Conservation (phyloP, 2,113 vertebrate species). For the Scophthalmus maximus region DNA sequence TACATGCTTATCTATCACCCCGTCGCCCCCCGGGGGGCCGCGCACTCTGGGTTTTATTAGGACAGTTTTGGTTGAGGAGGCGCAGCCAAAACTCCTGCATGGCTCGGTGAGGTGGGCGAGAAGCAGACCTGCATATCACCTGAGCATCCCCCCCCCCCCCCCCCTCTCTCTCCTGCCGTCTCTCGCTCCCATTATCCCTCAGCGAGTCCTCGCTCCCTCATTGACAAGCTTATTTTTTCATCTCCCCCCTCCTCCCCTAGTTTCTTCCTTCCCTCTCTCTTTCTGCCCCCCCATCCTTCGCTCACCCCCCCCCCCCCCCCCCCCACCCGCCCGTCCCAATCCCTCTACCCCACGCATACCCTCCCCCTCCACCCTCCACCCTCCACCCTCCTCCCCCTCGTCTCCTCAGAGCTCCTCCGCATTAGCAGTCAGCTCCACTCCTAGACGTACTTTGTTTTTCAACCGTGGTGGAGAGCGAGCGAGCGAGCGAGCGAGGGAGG, state of each 20-base stretch:
- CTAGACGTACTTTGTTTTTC: constrained; percentile 81
- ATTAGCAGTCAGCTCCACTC: constrained; percentile 83
- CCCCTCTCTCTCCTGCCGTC: constrained; percentile 7
- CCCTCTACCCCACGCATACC: constrained; percentile 23
- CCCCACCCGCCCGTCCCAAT: constrained; percentile 38
- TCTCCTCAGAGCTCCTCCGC: constrained; percentile 72
- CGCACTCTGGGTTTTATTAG: constrained; percentile 64
- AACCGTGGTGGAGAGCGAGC: constrained; percentile 67
- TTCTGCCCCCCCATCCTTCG: not conserved
- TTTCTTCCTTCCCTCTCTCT: constrained; percentile 62
- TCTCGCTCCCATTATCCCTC: constrained; percentile 24
- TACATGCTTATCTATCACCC: constrained; percentile 69
- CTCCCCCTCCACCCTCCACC: not conserved
- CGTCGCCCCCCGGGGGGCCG: constrained; percentile 46
- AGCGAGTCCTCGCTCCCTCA: constrained; percentile 45
- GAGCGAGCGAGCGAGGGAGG: constrained; percentile 41
- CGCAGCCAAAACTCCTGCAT: constrained; percentile 54
- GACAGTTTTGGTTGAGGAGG: constrained; percentile 66
- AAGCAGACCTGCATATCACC: constrained; percentile 56
- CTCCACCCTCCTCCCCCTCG: constrained; percentile 9
- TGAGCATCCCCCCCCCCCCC: constrained; percentile 6
- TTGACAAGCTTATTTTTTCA: constrained; percentile 57
- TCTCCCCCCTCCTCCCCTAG: constrained; percentile 30
- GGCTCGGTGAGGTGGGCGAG: constrained; percentile 52
- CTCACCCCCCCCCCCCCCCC: constrained; percentile 1